Evolutionary conservation across 2,113 vertebrate species (phyloP), one percentile per base, ranked within the genome.

Genomic region (Lophotis ruficrista): DNA sequence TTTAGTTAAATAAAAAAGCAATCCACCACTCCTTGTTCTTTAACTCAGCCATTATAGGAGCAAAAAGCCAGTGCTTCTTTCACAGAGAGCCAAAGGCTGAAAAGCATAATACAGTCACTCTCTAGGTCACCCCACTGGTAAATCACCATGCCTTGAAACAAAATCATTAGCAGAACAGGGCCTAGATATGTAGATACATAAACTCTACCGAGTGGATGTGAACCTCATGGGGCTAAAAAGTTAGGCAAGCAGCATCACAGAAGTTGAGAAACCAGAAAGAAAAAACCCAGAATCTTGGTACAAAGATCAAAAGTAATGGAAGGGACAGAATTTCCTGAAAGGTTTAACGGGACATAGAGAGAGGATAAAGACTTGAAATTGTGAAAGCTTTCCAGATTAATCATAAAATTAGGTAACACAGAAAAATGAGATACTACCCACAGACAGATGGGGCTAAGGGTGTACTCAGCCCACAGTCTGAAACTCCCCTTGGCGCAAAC

Each of bases 261-360:
- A 79, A 71, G 11, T 9, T 50, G n/a, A 66, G 73, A 83, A 90
- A 83, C 1, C 18, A 51, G 22, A 53, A 66, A 72, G 68, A 60
- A n/a, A 0, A 60, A 31, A 0, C 0, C 0, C 28, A 62, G 5
- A 12, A 30, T 60, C 72, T 69, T 69, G 25, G 27, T 54, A 83
- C 3, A 30, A 83, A 87, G 87, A 17, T 8, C 22, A 48, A 75
- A 92, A 82, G 69, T 19, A 54, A 84, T 28, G 17, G 53, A 79
- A 87, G 6, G 38, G 18, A 33, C 71, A 16, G 48, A 91, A 75
- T 27, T 31, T 62, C 31, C 37, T 73, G 35, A 62, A 70, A 57
- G 9, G 20, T 83, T 86, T 78, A 41, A 83, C 10, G 12, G 22
- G 24, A 69, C 47, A 70, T 8, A 61, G 27, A 54, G 21, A 81